Evolutionary conservation across 2,797 vertebrate species (phyloP), one percentile per base, ranked within the genome.

Genomic region (Parambassis ranga): DNA sequence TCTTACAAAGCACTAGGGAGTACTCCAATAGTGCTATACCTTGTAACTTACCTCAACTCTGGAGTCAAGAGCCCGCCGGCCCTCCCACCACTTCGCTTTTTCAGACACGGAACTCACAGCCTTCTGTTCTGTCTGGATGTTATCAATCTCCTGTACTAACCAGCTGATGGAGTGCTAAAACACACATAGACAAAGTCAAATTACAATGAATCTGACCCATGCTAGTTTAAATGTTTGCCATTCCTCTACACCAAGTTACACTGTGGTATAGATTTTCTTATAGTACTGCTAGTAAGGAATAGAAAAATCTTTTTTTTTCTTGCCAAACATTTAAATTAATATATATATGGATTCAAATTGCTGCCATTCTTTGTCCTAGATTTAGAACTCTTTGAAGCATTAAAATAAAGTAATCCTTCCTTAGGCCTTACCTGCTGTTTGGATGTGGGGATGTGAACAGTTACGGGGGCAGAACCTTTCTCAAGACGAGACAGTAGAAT

Each of bases 31-130:
- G 13, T 9, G 7, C 11, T 10, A 8, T 52, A 15, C 19, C 20
- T 24, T 13, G 9, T 2, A 8, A 56, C 85, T 65, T 14, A 96
- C 96, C 94, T 95, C 91, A 75, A 98, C 94, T 39, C 93, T 92
- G 2, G 22, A 68, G 71, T 98, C 95, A 14, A 98, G 90, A 1
- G 82, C 72, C 10, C 88, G 88, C 27, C 96, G 92, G 1, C 91
- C 92, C 1, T 91, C 90, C 96, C 96, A 98, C 96, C 96, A 98
- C 35, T 92, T 90, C 3, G 84, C 87, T 71, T 95, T 96, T 33
- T 96, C 94, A 0, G 92, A 91, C 37, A 94, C 91, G 18, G 51
- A 84, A 71, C 90, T 96, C 65, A 94, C 86, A 30, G 88, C 91
- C 72, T 95, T 96, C 85, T 98, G 96, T 16, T 94, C 91, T 50